phyloP scores from a whole-genome alignment of 53 echinoderm and acorn worm genomes.

The Henricia sp. region DNA sequence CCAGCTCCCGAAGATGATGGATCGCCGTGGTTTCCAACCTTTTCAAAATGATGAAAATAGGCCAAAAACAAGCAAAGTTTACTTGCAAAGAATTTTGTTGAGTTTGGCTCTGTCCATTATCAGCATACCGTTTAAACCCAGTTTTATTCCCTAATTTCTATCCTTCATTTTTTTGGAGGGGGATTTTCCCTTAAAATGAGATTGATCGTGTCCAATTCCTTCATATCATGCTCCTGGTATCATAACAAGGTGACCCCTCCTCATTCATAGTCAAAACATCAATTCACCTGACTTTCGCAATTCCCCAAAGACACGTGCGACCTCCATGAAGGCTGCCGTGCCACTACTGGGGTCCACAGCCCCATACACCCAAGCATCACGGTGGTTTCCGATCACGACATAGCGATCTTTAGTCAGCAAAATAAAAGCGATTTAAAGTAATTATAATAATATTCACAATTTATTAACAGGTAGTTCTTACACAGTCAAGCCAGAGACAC shows the following conservation, averaged over 20 bases:
- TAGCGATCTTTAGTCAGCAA: slow-evolving; percentile 74
- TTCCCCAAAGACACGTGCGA: slow-evolving; percentile 77
- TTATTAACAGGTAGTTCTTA: neutral
- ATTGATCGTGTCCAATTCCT: too few relatives aligned
- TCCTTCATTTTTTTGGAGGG: too few relatives aligned
- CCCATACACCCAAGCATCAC: slow-evolving; percentile 98
- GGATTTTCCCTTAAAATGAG: too few relatives aligned
- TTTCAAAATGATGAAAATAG: too few relatives aligned
- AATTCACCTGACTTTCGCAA: slow-evolving; percentile 80
- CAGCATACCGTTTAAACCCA: too few relatives aligned
- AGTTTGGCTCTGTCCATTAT: neutral
- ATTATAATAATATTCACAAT: neutral
- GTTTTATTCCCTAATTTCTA: too few relatives aligned
- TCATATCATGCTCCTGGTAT: too few relatives aligned
- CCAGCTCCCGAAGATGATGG: slow-evolving; percentile 67
- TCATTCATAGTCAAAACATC: too few relatives aligned
- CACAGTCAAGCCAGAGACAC: too few relatives aligned
- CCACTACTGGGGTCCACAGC: slow-evolving; percentile 97
- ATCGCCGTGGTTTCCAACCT: slow-evolving; percentile 73
- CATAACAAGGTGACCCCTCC: too few relatives aligned
- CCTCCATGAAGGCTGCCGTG: slow-evolving; percentile 86
- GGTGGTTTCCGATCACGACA: slow-evolving; percentile 92
- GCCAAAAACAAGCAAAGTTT: too few relatives aligned
- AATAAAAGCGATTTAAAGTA: neutral
- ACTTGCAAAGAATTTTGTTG: too few relatives aligned